Base-by-base conservation (phyloP, 2,888 invertebrate genomes). In the Patella ulyssiponensis region DNA sequence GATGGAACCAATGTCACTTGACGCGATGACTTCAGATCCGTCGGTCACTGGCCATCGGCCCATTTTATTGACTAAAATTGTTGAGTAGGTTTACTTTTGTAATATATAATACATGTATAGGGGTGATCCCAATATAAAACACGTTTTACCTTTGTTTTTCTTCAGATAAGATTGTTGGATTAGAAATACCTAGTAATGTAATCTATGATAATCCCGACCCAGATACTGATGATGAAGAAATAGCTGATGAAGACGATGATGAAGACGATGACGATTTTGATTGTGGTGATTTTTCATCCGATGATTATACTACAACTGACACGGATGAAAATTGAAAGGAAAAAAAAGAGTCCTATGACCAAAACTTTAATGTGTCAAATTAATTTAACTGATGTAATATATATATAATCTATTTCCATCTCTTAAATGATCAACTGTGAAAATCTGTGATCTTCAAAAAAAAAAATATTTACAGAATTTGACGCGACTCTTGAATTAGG, bases 201-300 rank as follows among this genome's bases (percentile, higher is more conserved):
- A 69, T 64, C 44, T 53, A 74, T 54, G 53, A 15, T 69, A 75
- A 78, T 53, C 75, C 75, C 23, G 78, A 78, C 71, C 58, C 71
- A 4, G 78, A 75, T 23, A 33, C 51, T n/a, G 78, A 53, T 64
- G 78, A 75, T 52, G 12, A 23, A 56, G n/a, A 70, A 5, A 71
- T 58, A 17, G 71, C 71, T 44, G 74, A 69, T 11, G 71, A 56
- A 12, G 71, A 71, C 9, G 64, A 64, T 5, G 54, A n/a, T n/a
- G n/a, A n/a, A n/a, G n/a, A 15, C 17, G 75, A 72, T 64, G 72
- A 70, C 23, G 75, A 75, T 20, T 53, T 51, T 53, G 54, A 72
- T 71, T 27, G 56, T 17, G 69, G 11, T 52, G n/a, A 72, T 4
- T 17, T 15, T 54, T 44, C 44, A 44, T 44, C 44, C 44, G 7